Evolutionary conservation across 2,888 invertebrate species (phyloP), one percentile per base, ranked within the genome.

Genomic region (Clostera curtula): DNA sequence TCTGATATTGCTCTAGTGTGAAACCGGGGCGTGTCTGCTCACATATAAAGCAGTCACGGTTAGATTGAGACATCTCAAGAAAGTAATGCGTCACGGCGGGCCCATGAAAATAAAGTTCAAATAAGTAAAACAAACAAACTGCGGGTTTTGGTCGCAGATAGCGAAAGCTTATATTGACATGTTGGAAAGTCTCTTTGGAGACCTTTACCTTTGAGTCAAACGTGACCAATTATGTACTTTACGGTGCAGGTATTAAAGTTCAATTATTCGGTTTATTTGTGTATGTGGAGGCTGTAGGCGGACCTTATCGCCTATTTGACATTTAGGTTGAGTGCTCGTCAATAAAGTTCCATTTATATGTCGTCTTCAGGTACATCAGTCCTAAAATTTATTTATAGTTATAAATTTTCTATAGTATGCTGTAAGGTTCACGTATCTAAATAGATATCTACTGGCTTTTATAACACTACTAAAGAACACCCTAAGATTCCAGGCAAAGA

Each of bases 121-220:
- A 77, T 53, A 65, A 58, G 55, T 69, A 69, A 71, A 74, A 66
- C 62, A 75, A 77, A 79, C 60, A 75, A 65, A 66, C 61, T 60
- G 46, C 48, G 36, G 51, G 60, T 60, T 63, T 65, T 68, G 72
- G 74, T 67, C 74, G 74, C 64, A 66, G 79, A 80, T 75, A 82
- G 80, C 80, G 82, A 82, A 82, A 82, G 80, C 77, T 74, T 64
- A 62, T 76, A 75, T 80, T 79, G 79, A 80, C 79, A 74, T 63
- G 75, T 71, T 80, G 68, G 82, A 82, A 82, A 82, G 80, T 77
- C 49, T 52, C 51, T 48, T 55, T 35, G 37, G 40, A 43, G 38
- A 46, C 43, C 47, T 44, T 56, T 41, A 39, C 44, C 39, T 23
- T 24, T 3, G n/a, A 22, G 20, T 13, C 20, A 34, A 22, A 6